phyloP scores from a whole-genome alignment of 2,797 vertebrate genomes.

The Malacoctenus gilli region DNA sequence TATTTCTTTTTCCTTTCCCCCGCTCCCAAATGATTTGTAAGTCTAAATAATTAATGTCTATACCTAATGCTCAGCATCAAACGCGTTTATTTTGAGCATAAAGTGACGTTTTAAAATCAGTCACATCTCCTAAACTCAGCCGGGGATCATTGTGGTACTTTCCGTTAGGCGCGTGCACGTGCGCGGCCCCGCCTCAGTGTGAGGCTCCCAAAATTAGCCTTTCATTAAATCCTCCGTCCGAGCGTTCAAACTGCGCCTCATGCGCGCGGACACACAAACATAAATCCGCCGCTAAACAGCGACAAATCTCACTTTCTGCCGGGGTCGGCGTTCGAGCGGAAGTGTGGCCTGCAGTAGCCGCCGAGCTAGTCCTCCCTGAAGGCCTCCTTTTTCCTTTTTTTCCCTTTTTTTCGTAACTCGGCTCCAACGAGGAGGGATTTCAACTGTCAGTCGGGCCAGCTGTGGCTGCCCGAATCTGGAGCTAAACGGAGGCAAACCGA shows the following conservation, averaged over 20 bases:
- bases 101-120: background rate
- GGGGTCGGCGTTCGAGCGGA: conserved; percentile 3
- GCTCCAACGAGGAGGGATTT: conserved; percentile 48
- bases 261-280: background rate
- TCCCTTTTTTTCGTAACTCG: no score
- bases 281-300: rapidly evolving
- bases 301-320: background rate
- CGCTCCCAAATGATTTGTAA: no score
- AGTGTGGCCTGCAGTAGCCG: conserved; percentile 54
- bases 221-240: conserved; percentile 28
- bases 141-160: conserved; percentile 59
- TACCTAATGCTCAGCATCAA: no score
- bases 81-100: background rate
- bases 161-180: conserved; percentile 69
- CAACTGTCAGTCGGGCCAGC: conserved; percentile 59
- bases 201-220: background rate
- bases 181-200: conserved; percentile 58
- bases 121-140: conserved; percentile 31
- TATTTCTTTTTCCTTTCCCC: background rate
- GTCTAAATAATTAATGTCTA: no score
- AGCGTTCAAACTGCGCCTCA: rapidly evolving
- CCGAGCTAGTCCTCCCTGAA: conserved; percentile 41
- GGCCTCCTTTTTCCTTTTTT: conserved; percentile 50
- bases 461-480: conserved; percentile 45
- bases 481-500: conserved; percentile 37